Evolutionary conservation across 2,113 vertebrate genomes (phyloP).

Genomic region (Indri indri): DNA sequence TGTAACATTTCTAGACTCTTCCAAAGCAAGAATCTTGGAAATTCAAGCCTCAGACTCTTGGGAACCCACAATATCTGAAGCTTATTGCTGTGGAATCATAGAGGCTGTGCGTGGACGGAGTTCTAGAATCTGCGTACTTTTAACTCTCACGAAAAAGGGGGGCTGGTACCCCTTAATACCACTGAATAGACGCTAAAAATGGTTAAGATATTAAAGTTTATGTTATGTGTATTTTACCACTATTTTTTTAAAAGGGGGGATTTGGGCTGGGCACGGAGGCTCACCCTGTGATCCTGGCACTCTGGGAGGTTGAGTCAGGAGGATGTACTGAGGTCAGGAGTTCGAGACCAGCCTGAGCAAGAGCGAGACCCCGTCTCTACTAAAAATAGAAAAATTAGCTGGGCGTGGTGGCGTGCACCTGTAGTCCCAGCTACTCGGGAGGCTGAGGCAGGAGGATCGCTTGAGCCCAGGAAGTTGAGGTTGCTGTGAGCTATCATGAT

Average conservation of each 20-base stretch:
- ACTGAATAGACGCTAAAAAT: too few relatives aligned
- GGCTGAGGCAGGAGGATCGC: too few relatives aligned
- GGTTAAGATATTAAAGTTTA: too few relatives aligned
- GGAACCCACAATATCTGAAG: background rate
- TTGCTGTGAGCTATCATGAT: rapidly evolving
- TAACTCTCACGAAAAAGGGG: background rate
- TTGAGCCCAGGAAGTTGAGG: too few relatives aligned
- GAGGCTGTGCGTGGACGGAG: background rate
- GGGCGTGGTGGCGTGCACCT: too few relatives aligned
- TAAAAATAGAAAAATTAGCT: too few relatives aligned
- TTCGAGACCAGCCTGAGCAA: too few relatives aligned
- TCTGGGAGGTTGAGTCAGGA: background rate
- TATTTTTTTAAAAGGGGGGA: background rate
- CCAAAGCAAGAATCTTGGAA: background rate
- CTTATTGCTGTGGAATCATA: background rate
- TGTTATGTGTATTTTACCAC: too few relatives aligned
- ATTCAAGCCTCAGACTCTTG: background rate
- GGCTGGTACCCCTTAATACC: background rate
- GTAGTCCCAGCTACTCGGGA: too few relatives aligned
- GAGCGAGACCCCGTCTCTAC: too few relatives aligned
- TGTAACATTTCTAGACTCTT: background rate
- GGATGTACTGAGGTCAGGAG: too few relatives aligned
- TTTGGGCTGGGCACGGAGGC: background rate
- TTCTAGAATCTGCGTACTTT: background rate
- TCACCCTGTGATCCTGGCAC: background rate